phyloP scores from a whole-genome alignment of 2,113 vertebrate genomes.

The Chaetura pelagica region DNA sequence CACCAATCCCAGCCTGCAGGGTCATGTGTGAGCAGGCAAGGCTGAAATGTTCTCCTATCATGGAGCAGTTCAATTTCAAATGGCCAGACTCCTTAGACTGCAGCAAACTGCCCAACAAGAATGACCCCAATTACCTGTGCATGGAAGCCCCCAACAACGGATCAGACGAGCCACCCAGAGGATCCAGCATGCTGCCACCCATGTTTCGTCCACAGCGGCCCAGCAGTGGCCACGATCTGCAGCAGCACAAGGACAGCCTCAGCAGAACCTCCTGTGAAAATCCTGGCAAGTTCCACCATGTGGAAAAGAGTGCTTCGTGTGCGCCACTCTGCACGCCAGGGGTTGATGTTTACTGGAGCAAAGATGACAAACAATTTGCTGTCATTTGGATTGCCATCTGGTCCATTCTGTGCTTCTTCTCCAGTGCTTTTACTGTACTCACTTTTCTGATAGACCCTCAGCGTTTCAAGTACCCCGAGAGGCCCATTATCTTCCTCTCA shows the following conservation, averaged over 20 bases:
- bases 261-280: constrained; percentile 84
- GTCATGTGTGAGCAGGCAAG: constrained; percentile 98
- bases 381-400: constrained; percentile 94
- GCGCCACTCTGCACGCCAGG: constrained; percentile 90
- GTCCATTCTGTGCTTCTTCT: constrained; percentile 95
- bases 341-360: constrained; percentile 98
- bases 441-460: constrained; percentile 95
- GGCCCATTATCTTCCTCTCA: constrained; percentile 97
- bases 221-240: constrained; percentile 79
- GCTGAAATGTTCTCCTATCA: constrained; percentile 91
- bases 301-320: constrained; percentile 93
- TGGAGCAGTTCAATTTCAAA: constrained; percentile 94
- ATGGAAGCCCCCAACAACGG: constrained; percentile 97
- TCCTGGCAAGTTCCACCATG: constrained; percentile 93
- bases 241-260: constrained; percentile 77
- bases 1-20: constrained; percentile 93
- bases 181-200: constrained; percentile 88
- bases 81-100: constrained; percentile 97
- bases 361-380: constrained; percentile 92
- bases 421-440: constrained; percentile 96
- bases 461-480: constrained; percentile 95
- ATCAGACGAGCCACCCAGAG: constrained; percentile 86
- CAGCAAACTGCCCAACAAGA: constrained; percentile 91
- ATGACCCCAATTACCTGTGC: constrained; percentile 95
- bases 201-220: constrained; percentile 88